These are phyloP conservation scores for Embiotoca jacksoni DNA, from an alignment of 2,113 vertebrate genomes.

Conservation along the genomic window DNA sequence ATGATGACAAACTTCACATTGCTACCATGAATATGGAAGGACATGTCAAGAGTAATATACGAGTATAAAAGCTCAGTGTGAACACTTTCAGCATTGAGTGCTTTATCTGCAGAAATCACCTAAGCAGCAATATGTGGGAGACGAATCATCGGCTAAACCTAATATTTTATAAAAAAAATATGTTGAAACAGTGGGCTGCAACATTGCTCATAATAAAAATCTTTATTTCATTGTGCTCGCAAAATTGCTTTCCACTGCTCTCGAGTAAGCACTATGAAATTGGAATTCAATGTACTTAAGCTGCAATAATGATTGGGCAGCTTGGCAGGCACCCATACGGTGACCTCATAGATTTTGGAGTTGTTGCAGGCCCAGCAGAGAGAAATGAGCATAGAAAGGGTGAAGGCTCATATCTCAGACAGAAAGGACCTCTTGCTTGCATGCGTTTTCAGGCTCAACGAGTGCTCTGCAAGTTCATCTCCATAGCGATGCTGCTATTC, in stretches of 20 bases:
- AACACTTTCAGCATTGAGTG: slow-evolving; percentile 14
- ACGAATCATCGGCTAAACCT: slow-evolving; percentile 51
- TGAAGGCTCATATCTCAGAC: slow-evolving; percentile 29
- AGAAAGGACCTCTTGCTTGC: slow-evolving; percentile 26
- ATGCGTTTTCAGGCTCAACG: not conserved
- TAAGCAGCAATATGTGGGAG: slow-evolving; percentile 29
- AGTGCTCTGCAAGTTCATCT: slow-evolving; percentile 23
- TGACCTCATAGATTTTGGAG: slow-evolving; percentile 76
- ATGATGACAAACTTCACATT: slow-evolving; percentile 7
- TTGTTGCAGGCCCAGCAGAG: slow-evolving; percentile 39
- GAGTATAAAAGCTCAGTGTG: slow-evolving; percentile 4
- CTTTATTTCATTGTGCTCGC: slow-evolving; percentile 70
- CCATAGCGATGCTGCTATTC: not conserved
- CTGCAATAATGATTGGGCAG: slow-evolving; percentile 75
- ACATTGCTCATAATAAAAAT: slow-evolving; percentile 72
- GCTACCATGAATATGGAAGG: not conserved
- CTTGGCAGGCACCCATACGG: slow-evolving; percentile 68
- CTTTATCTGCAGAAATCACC: slow-evolving; percentile 58
- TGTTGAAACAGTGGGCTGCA: slow-evolving; percentile 70
- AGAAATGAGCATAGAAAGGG: slow-evolving; percentile 35
- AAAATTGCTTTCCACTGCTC: slow-evolving; percentile 77
- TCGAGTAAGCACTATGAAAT: slow-evolving; percentile 71
- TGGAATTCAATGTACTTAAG: slow-evolving; percentile 77
- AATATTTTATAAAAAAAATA: slow-evolving; percentile 67
- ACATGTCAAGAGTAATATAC: slow-evolving; percentile 7